Evolutionary conservation across 2,113 vertebrate genomes (phyloP).

Genomic region (Piprites chloris): DNA sequence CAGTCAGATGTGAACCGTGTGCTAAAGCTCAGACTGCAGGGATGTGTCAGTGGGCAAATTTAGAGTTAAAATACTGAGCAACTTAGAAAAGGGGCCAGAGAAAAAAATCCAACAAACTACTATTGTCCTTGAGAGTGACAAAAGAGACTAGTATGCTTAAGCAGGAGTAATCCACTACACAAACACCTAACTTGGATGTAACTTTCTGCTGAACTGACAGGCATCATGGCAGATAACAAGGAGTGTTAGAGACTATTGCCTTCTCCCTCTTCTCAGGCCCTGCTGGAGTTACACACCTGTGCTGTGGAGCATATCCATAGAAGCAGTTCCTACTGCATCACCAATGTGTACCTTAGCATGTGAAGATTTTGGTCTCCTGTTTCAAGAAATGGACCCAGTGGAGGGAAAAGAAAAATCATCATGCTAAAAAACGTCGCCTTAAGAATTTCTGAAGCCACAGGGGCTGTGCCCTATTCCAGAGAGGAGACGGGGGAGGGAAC

Average conservation of each 20-base stretch:
- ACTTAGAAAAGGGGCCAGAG: not conserved
- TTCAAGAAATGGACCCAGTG: not conserved
- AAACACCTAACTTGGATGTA: fast-evolving
- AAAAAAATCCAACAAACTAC: fast-evolving
- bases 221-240: not conserved
- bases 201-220: not conserved
- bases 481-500: not conserved
- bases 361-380: not conserved
- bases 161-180: not conserved
- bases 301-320: not conserved
- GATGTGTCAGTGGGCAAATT: not conserved
- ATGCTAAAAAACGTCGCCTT: not conserved
- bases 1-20: not conserved
- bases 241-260: not conserved
- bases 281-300: no score
- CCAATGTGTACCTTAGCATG: fast-evolving
- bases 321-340: not conserved
- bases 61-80: not conserved
- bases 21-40: not conserved
- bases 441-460: not conserved
- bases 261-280: not conserved
- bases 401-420: not conserved
- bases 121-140: not conserved
- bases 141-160: not conserved
- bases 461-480: not conserved